Base-by-base conservation (phyloP, 2,888 invertebrate species). In the Megalurothrips usitatus region DNA sequence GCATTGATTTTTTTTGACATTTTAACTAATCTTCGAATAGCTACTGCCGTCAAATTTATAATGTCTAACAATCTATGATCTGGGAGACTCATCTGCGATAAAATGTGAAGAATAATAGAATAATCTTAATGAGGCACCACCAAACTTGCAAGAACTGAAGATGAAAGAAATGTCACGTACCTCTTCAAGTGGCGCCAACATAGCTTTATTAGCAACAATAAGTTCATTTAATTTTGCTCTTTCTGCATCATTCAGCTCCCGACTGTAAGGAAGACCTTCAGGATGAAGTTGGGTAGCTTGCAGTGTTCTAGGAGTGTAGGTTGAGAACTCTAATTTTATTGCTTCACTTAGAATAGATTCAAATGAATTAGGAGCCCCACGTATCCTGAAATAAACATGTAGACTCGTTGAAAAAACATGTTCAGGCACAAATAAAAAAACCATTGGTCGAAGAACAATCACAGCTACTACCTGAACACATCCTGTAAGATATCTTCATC, bases 21-120 rank as follows among this genome's bases (percentile, higher is more conserved):
- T 85, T 89, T 89, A 82, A 91, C 91, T 81, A 95, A 88, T 81
- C 98, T 90, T 82, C 97, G 89, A 83, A 99, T 97, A 6, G 97
- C 97, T 81, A 97, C 92, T 4, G 98, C 97, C 0, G 96, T 96
- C 84, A 97, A 89, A 89, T 96, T 96, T 83, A 96, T 94, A 47
- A 96, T 93, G 84, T 94, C 95, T 81, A 96, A 89, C 9, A 96
- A 87, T 79, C 92, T 91, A 0, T 94, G 93, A 86, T 94, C 92
- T 0, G 85, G 34, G 34, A 43, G 83, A 81, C 86, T 86, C 80
- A 83, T 85, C 87, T 87, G 63, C 78, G 85, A 81, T 28, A 80
- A 63, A 82, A 8, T 12, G 82, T 79, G 80, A n/a, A 58, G 34
- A 78, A 81, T 10, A 82, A 58, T 14, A 34, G 58, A 80, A 80